Evolutionary conservation across 2,888 invertebrate species (phyloP), one percentile per base, ranked within the genome.

Genomic region (Pseudococcus viburni): DNA sequence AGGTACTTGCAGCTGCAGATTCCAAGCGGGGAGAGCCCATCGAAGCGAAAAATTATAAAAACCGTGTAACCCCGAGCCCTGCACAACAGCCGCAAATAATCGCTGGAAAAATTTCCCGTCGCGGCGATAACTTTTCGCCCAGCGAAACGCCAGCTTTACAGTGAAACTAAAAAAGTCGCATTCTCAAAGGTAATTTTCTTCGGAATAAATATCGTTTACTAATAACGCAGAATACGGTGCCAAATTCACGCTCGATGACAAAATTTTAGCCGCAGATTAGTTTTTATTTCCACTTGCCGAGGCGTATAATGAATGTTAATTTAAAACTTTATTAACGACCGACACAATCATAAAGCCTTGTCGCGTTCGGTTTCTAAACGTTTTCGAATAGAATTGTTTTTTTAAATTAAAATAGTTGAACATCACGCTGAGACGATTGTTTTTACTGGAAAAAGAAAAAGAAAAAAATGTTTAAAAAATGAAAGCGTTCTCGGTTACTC

Each of bases 381-480:
- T 73, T 73, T 73, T 73, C 33, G 39, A 73, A 73, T 33, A 46
- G 42, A 46, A 83, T 46, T 42, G 80, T 83, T 73, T 73, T 83
- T 83, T 46, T 46, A 83, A 83, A 83, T 83, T 83, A 83, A 83
- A 83, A 83, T 83, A 83, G 46, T 46, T 46, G 9, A 83, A 83
- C 80, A 83, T 83, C 80, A 83, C 80, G 80, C 80, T 83, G 80
- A 83, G 80, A 83, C 80, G 80, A 83, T 83, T 83, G 80, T 83
- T 83, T 83, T 83, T 83, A 46, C 12, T 46, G 46, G 9, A 83
- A 42, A 42, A 46, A 22, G 12, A 77, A 64, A 59, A n/a, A 22
- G 0, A 19, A 46, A 83, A 46, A 19, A 83, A 19, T 1, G 3
- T 46, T 19, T 19, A 46, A 83, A 83, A 73, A 42, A 83, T 46